These are phyloP conservation scores for Xylota sylvarum DNA, from an alignment of 2,888 invertebrate genomes.

Conservation along the genomic window DNA sequence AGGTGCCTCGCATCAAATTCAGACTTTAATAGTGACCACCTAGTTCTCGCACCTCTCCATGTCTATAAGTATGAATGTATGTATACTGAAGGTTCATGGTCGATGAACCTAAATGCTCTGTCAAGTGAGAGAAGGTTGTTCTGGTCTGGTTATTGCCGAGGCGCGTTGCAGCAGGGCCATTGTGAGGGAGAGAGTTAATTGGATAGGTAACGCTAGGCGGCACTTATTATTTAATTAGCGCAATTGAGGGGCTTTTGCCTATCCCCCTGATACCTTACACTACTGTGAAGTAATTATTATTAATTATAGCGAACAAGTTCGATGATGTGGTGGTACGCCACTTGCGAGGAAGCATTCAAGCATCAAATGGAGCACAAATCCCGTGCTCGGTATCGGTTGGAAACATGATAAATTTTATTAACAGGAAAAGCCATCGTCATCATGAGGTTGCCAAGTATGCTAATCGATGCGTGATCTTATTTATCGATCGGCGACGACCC, in stretches of 20 bases:
- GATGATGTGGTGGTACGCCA: neutral
- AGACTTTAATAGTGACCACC: conserved; percentile 13
- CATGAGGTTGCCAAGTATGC: conserved; percentile 46
- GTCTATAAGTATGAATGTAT: no score
- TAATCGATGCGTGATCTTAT: conserved; percentile 59
- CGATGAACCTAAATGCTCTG: conserved; percentile 57
- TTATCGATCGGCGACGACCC: conserved; percentile 27
- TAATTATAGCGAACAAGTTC: conserved; percentile 5
- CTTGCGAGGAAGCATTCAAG: conserved; percentile 9
- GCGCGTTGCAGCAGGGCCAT: conserved; percentile 9
- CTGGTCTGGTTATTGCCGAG: conserved; percentile 35
- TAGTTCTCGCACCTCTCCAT: neutral
- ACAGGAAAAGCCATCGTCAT: conserved; percentile 24
- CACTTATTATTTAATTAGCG: conserved; percentile 42
- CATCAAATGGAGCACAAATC: conserved; percentile 3
- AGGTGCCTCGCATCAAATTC: neutral
- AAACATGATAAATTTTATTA: neutral
- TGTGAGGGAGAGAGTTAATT: neutral
- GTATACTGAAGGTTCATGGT: conserved; percentile 42
- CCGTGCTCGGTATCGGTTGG: neutral
- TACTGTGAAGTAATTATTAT: conserved; percentile 15
- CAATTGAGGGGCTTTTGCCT: neutral
- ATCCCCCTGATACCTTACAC: neutral
- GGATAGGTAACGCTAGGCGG: conserved; percentile 17
- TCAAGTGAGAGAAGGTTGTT: conserved; percentile 65